Conservation (phyloP, 2,888 invertebrate genomes). For the Drosophila greeni region DNA sequence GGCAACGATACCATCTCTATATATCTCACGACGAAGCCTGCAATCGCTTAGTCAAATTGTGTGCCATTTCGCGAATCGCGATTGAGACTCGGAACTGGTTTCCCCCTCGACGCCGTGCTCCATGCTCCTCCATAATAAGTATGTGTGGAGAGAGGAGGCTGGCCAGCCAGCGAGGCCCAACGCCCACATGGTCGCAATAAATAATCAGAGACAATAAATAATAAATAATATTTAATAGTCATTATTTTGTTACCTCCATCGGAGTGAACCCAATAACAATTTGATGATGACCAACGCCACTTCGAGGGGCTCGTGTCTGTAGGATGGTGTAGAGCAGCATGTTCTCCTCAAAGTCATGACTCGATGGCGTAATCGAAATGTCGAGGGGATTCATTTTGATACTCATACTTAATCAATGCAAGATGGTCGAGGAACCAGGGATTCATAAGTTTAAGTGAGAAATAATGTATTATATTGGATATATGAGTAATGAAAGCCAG, state of each 20-base stretch:
- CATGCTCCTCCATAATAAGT: constrained; percentile 12
- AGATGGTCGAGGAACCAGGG: background rate
- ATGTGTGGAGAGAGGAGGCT: constrained; percentile 20
- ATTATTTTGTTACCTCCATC: constrained; percentile 39
- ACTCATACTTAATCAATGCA: constrained; percentile 6
- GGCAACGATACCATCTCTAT: constrained; percentile 30
- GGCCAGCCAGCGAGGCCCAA: constrained; percentile 38
- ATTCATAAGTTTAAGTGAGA: constrained; percentile 1
- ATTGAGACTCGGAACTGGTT: constrained; percentile 58
- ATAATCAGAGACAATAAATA: constrained; percentile 33
- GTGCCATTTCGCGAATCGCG: constrained; percentile 46
- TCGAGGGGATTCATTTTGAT: background rate
- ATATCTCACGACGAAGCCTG: constrained; percentile 40
- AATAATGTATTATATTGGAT: background rate
- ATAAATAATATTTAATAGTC: constrained; percentile 42
- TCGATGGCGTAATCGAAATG: constrained; percentile 28
- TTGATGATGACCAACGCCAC: constrained; percentile 36
- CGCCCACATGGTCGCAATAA: constrained; percentile 41
- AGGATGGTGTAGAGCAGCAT: background rate
- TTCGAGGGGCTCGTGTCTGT: constrained; percentile 33
- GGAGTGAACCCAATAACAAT: constrained; percentile 30
- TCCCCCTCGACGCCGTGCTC: constrained; percentile 29
- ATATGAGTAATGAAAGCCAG: background rate
- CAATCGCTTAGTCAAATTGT: constrained; percentile 57
- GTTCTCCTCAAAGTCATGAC: background rate